phyloP scores from a whole-genome alignment of 2,888 invertebrate species.

The Disparrhopalites patrizii region DNA sequence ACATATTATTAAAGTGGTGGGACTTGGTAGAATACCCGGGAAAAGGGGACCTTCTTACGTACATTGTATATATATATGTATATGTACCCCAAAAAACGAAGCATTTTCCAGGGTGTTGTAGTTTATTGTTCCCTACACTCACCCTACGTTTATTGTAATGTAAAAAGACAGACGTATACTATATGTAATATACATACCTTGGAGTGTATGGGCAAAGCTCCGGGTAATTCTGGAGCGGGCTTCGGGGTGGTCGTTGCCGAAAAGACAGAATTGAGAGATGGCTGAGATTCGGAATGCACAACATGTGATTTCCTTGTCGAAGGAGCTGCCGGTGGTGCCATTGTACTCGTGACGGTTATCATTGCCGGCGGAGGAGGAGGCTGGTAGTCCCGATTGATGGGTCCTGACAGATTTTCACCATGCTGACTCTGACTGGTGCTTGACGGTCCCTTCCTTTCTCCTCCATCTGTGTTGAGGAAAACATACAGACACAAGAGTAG shows the following conservation, averaged over 20 bases:
- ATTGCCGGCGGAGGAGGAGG: conserved; percentile 33
- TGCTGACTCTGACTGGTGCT: background rate
- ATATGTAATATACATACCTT: too few relatives aligned
- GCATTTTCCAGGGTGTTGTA: too few relatives aligned
- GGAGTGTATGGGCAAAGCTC: conserved; percentile 48
- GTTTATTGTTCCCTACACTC: too few relatives aligned
- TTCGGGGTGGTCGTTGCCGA: conserved; percentile 42
- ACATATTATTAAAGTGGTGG: too few relatives aligned
- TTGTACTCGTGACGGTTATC: conserved; percentile 25
- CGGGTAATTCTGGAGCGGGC: conserved; percentile 46
- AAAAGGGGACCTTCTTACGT: too few relatives aligned
- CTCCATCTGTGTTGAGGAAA: background rate
- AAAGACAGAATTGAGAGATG: conserved; percentile 23
- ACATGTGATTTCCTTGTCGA: conserved; percentile 24
- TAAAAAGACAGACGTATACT: too few relatives aligned
- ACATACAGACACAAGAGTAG: background rate
- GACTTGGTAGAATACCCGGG: too few relatives aligned
- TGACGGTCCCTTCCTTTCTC: background rate
- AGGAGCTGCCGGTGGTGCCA: conserved; percentile 15
- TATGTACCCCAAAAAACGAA: too few relatives aligned
- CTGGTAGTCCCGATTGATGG: conserved; percentile 11
- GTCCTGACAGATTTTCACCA: conserved; percentile 19
- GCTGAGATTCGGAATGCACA: conserved; percentile 21
- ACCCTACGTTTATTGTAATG: too few relatives aligned
- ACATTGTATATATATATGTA: too few relatives aligned